Percentiles rank a stretch among this genome's conserved stretches.
Evolutionary conservation across 2,113 vertebrate genomes (phyloP).

Genomic region (Pagrus major): DNA sequence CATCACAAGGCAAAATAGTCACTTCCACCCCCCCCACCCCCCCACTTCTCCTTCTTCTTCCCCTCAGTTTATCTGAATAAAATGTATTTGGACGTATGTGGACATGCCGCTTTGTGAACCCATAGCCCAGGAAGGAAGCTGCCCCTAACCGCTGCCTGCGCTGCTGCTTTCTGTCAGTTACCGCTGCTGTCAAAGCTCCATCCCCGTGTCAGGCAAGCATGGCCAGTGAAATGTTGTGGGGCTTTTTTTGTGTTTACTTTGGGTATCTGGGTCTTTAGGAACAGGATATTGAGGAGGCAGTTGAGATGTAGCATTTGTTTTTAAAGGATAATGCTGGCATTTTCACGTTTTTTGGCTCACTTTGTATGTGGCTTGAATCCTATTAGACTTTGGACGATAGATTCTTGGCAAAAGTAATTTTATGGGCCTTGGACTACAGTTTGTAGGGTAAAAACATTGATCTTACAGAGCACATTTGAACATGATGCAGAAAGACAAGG

Average conservation of each 20-base stretch:
- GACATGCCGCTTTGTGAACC: constrained; percentile 54
- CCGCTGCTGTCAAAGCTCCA: constrained; percentile 54
- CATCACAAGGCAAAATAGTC: constrained; percentile 29
- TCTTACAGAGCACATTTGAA: neutral
- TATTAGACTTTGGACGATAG: neutral
- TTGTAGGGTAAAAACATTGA: neutral
- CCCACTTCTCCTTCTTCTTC: neutral
- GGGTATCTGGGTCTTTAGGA: constrained; percentile 15
- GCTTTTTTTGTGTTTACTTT: constrained; percentile 39
- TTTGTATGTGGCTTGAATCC: constrained; percentile 1
- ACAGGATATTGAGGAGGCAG: constrained; percentile 23
- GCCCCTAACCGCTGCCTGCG: constrained; percentile 54
- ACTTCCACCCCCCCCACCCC: neutral
- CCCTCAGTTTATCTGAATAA: constrained; percentile 57
- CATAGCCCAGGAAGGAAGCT: constrained; percentile 70
- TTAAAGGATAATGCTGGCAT: neutral
- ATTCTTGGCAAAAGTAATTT: constrained; percentile 10
- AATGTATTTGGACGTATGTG: constrained; percentile 62
- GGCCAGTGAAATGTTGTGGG: constrained; percentile 25
- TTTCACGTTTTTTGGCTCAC: neutral
- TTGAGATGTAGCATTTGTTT: constrained; percentile 21
- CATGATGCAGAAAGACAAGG: neutral
- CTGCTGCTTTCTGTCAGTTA: constrained; percentile 68
- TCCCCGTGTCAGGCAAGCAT: constrained; percentile 14
- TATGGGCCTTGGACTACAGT: neutral